These are phyloP conservation scores for Cydia splendana DNA, from an alignment of 1,140 invertebrate genomes.

Conservation along the genomic window DNA sequence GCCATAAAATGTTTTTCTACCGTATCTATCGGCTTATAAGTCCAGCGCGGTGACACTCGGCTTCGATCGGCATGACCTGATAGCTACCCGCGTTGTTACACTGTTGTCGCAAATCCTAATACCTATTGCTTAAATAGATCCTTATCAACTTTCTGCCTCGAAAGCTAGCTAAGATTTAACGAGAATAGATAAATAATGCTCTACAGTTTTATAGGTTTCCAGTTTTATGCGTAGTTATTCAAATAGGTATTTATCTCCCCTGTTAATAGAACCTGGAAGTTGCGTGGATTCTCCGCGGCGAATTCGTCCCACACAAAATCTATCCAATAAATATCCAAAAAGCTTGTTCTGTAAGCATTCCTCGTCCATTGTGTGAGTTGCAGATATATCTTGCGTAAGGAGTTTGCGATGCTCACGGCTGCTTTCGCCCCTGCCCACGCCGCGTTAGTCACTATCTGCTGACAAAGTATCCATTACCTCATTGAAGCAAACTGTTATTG, in stretches of 20 bases:
- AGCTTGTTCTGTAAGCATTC: conserved; percentile 73
- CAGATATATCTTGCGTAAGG: conserved; percentile 76
- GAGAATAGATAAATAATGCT: conserved; percentile 24
- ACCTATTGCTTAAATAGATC: conserved; percentile 31
- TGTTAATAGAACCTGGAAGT: conserved; percentile 25
- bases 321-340: conserved; percentile 79
- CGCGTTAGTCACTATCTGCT: conserved; percentile 59
- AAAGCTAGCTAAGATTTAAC: conserved; percentile 22
- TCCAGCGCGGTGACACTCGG: conserved; percentile 42
- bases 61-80: conserved; percentile 49
- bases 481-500: conserved; percentile 48
- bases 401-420: conserved; percentile 58
- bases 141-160: conserved; percentile 16
- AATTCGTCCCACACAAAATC: conserved; percentile 75
- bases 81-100: conserved; percentile 38
- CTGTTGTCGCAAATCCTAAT: conserved; percentile 40
- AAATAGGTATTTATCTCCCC: conserved; percentile 1
- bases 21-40: conserved; percentile 20
- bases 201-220: conserved; percentile 5
- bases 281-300: conserved; percentile 50
- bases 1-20: conserved; percentile 26
- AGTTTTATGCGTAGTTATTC: conserved; percentile 17
- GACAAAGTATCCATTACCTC: conserved; percentile 65
- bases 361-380: conserved; percentile 71
- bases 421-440: conserved; percentile 66